Base-by-base conservation (phyloP, 2,113 vertebrate species). In the Tor tambroides region DNA sequence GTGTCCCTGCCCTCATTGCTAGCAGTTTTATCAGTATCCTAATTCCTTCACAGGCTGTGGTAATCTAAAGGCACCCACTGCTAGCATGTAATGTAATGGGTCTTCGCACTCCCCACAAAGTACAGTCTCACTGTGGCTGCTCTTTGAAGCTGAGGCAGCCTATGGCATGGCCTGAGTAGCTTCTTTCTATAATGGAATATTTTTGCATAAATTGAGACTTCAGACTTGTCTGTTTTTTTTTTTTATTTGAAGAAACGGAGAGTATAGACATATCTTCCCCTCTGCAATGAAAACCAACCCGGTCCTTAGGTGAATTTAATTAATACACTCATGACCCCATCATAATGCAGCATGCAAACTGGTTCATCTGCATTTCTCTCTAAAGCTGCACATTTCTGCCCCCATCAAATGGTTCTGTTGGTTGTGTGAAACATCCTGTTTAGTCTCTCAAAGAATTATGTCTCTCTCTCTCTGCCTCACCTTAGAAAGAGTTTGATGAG, bases 181-280 rank as follows among this genome's bases (percentile, higher is more conserved):
- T 82, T 56, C 75, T 41, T 72, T 65, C 51, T 80, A 83, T 85
- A 59, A 88, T 82, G 61, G 65, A 88, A 88, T 85, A 84, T 77
- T 74, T 88, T 87, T 43, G 63, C 69, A 88, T 87, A 83, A 81
- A 82, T 87, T 83, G 79, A 85, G 61, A 84, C 41, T 65, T 83
- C 87, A 85, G 78, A 32, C 77, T 84, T 87, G 83, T 78, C 78
- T 49, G 35, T 85, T 83, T 85, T 69, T 63, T 63, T 54, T 38
- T n/a, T 65, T 85, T 41, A 26, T 76, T 76, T 76, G 30, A 80
- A 78, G 76, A 78, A 80, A 80, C 10, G 0, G 54, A 61, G 28
- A 61, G 21, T 61, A 28, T 30, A 76, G 74, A 80, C 75, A 82
- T 82, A 15, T 69, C 49, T 75, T 9, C 23, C 32, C 6, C 43